These are phyloP conservation scores for Characodon lateralis DNA, from an alignment of 2,797 vertebrate species.

Conservation along the genomic window DNA sequence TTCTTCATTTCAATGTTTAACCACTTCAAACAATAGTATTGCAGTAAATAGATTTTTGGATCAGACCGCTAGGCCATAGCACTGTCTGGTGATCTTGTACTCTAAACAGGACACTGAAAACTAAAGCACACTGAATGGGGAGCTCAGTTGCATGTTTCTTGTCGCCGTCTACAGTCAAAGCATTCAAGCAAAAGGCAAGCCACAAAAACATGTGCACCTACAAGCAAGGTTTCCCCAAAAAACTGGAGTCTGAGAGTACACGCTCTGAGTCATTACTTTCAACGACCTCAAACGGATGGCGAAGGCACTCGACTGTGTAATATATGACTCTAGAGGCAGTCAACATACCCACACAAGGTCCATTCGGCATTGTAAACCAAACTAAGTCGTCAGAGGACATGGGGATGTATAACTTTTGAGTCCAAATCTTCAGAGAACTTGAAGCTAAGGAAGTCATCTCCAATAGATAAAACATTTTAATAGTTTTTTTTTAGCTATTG, in stretches of 20 bases:
- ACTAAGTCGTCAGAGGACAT: not conserved
- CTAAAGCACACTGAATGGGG: not conserved
- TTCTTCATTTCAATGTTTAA: slow-evolving; percentile 10
- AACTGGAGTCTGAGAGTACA: not conserved
- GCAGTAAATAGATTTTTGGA: slow-evolving; percentile 7
- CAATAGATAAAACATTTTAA: not conserved
- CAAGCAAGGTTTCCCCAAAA: slow-evolving; percentile 13
- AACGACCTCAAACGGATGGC: slow-evolving; percentile 7
- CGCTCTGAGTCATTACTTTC: slow-evolving; percentile 36
- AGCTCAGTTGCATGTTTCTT: slow-evolving; percentile 8
- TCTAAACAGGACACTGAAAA: slow-evolving; percentile 5
- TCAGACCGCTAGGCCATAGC: slow-evolving; percentile 2
- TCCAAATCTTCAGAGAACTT: not conserved
- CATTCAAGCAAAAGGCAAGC: slow-evolving; percentile 5
- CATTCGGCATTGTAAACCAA: not conserved
- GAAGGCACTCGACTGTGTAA: not conserved
- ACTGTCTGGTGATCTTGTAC: slow-evolving; percentile 7
- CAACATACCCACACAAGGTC: not conserved
- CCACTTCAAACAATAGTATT: not conserved
- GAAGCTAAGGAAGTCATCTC: not conserved
- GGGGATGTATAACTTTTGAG: not conserved
- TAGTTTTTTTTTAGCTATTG: not conserved
- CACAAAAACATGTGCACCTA: not conserved
- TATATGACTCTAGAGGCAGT: not conserved
- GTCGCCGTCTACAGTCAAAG: slow-evolving; percentile 7